Evolutionary conservation across 1,140 invertebrate species (phyloP), one percentile per base, ranked within the genome.

Genomic region (Marisa cornuarietis): DNA sequence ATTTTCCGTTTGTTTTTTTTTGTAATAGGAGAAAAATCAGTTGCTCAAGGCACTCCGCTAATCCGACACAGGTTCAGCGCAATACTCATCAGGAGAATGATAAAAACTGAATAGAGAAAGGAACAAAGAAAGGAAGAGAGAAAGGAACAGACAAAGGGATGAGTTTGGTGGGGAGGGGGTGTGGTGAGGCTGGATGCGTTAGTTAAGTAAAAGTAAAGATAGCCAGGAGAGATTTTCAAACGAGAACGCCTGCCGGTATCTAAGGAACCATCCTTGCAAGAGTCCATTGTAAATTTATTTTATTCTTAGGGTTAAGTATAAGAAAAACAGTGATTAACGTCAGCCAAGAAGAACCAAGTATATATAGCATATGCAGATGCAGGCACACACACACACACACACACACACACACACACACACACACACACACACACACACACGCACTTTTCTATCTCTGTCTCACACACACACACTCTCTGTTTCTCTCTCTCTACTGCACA

Each of bases 311-410:
- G 31, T 42, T 0, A 69, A 69, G 42, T 13, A 69, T 0, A 69
- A 69, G 42, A 42, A 69, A 20, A 7, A 31, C n/a, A 24, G 24
- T 16, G 16, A 24, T 69, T 20, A 24, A 14, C 66, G 14, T n/a
- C n/a, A n/a, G n/a, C n/a, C 24, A 69, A n/a, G n/a, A 14, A 24
- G n/a, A 69, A 69, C 14, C 2, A 69, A 13, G 5, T 31, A 24
- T 69, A 69, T 3, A 5, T 69, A 69, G 31, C 66, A 24, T 31
- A 69, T 13, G 7, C 66, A 69, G n/a, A 69, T n/a, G n/a, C 66
- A n/a, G n/a, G n/a, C 66, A 68, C 66, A 68, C 66, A 68, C 66
- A 68, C 20, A 68, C 13, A 68, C 66, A n/a, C 66, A 68, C 13
- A n/a, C 13, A 68, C 66, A 68, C 66, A 68, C 42, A 10, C n/a